These are phyloP conservation scores for Pediacus dermestoides DNA, from an alignment of 2,888 invertebrate genomes.

Conservation along the genomic window DNA sequence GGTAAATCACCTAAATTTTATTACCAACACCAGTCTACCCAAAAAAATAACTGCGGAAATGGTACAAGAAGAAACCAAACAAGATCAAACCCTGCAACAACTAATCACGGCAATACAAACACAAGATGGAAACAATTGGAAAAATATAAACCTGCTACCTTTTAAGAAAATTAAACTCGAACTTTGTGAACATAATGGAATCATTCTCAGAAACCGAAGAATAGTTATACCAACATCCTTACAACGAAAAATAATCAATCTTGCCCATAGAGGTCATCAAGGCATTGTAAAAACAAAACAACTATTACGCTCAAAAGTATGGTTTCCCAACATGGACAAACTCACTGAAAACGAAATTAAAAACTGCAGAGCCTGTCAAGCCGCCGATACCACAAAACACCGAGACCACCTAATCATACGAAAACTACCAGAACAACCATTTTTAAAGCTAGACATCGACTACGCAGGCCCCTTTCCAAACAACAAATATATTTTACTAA, in stretches of 20 bases:
- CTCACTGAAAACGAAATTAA: constrained; percentile 6
- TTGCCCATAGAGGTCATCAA: constrained; percentile 18
- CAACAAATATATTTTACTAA: constrained; percentile 13
- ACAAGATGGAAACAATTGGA: constrained; percentile 5
- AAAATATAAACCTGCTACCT: constrained; percentile 8
- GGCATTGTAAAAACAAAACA: constrained; percentile 16
- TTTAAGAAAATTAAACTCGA: constrained; percentile 13
- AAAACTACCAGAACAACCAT: constrained; percentile 6
- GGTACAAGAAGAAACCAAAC: constrained; percentile 14
- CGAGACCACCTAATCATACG: constrained; percentile 3
- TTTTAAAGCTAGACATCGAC: constrained; percentile 16
- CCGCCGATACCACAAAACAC: not conserved
- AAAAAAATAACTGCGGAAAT: constrained; percentile 14
- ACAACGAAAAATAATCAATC: constrained; percentile 10
- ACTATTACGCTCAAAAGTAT: constrained; percentile 18
- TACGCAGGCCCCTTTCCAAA: constrained; percentile 19
- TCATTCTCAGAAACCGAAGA: constrained; percentile 12
- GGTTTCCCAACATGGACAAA: constrained; percentile 21
- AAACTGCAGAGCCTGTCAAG: constrained; percentile 9
- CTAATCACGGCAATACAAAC: constrained; percentile 3
- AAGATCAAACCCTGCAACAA: constrained; percentile 12
- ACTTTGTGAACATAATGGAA: constrained; percentile 9
- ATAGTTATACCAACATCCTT: constrained; percentile 11
- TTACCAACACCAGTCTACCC: constrained; percentile 5
- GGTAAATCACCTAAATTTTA: constrained; percentile 14